Percentiles rank a stretch among this genome's conserved stretches.
Conservation (phyloP, 2,797 vertebrate genomes). For the Arremon aurantiirostris region DNA sequence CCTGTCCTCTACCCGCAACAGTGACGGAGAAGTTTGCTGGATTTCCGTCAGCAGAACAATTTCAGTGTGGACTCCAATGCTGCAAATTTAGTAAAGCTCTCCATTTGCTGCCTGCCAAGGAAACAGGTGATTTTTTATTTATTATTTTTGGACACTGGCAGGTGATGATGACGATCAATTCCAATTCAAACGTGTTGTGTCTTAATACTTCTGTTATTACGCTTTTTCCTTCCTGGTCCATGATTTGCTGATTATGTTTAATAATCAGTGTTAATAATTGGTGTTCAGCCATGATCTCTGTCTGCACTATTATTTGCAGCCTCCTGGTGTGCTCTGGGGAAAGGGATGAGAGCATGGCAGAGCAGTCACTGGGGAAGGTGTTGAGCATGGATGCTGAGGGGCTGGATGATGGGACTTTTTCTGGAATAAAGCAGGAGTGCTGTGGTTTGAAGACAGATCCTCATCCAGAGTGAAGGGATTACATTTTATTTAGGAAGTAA, state of each 20-base stretch:
- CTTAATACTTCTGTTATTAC: neutral
- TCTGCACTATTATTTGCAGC: neutral
- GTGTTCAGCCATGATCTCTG: neutral
- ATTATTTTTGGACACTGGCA: neutral
- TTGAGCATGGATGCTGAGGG: neutral
- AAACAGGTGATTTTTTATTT: conserved; percentile 25
- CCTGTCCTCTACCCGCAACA: conserved; percentile 17
- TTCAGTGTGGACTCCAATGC: neutral
- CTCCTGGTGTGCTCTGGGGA: neutral
- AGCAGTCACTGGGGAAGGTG: neutral
- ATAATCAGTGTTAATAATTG: neutral
- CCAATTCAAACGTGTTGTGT: neutral
- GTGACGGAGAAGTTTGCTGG: conserved; percentile 20
- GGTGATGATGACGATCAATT: neutral
- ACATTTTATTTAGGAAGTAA: neutral
- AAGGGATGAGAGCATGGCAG: neutral
- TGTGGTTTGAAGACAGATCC: neutral
- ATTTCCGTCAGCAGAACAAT: conserved; percentile 37
- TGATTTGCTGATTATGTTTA: neutral
- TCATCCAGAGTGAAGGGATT: neutral
- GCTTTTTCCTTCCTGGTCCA: neutral
- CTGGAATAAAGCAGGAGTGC: neutral
- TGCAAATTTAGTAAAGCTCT: neutral
- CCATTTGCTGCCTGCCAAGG: neutral
- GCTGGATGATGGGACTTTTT: neutral